These are phyloP conservation scores for Clarias batrachus DNA, from an alignment of 2,113 vertebrate species.

Conservation along the genomic window DNA sequence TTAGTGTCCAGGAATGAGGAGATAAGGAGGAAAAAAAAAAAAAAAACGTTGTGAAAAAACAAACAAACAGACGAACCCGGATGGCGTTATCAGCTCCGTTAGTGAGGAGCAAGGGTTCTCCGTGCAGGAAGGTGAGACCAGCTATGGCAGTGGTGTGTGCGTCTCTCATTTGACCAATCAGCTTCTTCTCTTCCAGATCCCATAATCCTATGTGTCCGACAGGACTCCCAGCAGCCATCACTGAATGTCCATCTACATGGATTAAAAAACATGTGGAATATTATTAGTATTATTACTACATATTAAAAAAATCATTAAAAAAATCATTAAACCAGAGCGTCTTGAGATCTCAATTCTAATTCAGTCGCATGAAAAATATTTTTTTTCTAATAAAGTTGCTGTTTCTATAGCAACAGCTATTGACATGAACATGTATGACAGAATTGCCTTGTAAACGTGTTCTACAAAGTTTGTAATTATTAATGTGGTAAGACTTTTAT, in stretches of 20 bases:
- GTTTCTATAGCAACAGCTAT: background rate
- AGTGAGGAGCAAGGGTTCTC: constrained; percentile 88
- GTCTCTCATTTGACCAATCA: constrained; percentile 85
- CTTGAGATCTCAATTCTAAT: background rate
- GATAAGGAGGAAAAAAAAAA: too few species aligned
- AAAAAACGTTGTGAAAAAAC: background rate
- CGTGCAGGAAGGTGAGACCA: constrained; percentile 86
- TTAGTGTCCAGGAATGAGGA: background rate
- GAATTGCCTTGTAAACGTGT: background rate
- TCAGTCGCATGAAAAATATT: background rate
- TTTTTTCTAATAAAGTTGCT: background rate
- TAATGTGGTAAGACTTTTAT: background rate
- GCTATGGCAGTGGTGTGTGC: constrained; percentile 86
- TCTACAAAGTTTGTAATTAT: background rate
- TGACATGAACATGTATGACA: background rate
- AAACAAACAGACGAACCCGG: constrained; percentile 70
- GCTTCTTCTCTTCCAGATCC: constrained; percentile 88
- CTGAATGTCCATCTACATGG: constrained; percentile 83
- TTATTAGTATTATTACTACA: background rate
- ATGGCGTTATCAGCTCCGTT: constrained; percentile 92
- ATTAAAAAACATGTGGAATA: background rate
- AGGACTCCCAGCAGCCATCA: constrained; percentile 89
- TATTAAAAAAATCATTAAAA: background rate
- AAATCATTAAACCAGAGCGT: background rate
- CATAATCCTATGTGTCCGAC: constrained; percentile 92